These are phyloP conservation scores for Oligia latruncula DNA, from an alignment of 2,888 invertebrate genomes.

Conservation along the genomic window DNA sequence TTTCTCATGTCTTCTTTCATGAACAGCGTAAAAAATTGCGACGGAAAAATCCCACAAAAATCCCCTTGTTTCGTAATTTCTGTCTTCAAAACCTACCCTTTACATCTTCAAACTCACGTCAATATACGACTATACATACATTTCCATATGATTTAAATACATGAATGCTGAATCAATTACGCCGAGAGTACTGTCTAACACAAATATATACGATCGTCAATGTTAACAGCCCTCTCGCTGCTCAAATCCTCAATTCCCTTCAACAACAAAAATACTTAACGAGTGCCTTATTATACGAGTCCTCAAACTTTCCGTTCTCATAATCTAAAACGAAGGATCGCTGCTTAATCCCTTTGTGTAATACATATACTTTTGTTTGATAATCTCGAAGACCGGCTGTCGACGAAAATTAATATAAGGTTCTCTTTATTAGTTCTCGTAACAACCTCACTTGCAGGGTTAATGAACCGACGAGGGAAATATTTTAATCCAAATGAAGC, in stretches of 20 bases:
- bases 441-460: conserved; percentile 60
- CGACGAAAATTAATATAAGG: conserved; percentile 61
- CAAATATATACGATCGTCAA: conserved; percentile 32
- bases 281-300: conserved; percentile 39
- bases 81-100: conserved; percentile 14
- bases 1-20: conserved; percentile 41
- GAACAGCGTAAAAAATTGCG: conserved; percentile 26
- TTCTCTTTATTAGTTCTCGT: conserved; percentile 59
- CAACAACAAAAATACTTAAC: conserved; percentile 46
- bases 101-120: conserved; percentile 38
- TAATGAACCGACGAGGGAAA: conserved; percentile 60
- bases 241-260: conserved; percentile 32
- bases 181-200: conserved; percentile 12
- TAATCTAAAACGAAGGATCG: conserved; percentile 56
- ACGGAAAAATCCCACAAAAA: conserved; percentile 15
- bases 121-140: conserved; percentile 37
- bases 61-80: conserved; percentile 13
- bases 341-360: conserved; percentile 59
- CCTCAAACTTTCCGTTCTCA: conserved; percentile 27
- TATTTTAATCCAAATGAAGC: conserved; percentile 60
- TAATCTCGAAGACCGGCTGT: conserved; percentile 53
- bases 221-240: conserved; percentile 31
- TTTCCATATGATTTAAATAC: conserved; percentile 52
- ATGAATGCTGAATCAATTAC: conserved; percentile 49
- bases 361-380: conserved; percentile 60